Percentiles rank a stretch among this genome's conserved stretches.
Evolutionary conservation across 2,888 invertebrate genomes (phyloP).

Genomic region (Torymus aiolomorphi): DNA sequence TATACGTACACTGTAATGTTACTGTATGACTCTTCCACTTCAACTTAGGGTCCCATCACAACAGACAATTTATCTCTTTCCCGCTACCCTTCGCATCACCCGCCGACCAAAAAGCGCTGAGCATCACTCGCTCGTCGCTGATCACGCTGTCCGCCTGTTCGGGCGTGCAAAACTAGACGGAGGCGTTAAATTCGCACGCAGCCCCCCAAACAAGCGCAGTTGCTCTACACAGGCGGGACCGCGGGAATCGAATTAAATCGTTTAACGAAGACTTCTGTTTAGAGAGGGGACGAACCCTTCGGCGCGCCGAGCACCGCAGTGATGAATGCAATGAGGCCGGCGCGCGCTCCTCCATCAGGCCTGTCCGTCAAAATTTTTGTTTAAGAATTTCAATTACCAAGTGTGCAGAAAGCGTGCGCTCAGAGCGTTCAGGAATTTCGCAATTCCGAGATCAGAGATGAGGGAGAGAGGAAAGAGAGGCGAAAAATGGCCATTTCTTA

Average conservation of each 20-base stretch:
- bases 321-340: conserved; percentile 30
- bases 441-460: conserved; percentile 1
- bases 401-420: not conserved
- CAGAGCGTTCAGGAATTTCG: too few relatives aligned
- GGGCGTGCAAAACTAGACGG: conserved; percentile 3
- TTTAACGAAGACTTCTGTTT: conserved; percentile 73
- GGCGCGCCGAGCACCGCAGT: not conserved
- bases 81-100: too few relatives aligned
- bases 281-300: conserved; percentile 63
- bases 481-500: not conserved
- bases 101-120: not conserved
- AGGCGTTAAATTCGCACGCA: conserved; percentile 49
- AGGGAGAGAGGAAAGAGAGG: too few relatives aligned
- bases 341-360: conserved; percentile 40
- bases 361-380: conserved; percentile 52
- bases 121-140: not conserved
- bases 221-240: conserved; percentile 8
- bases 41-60: too few relatives aligned
- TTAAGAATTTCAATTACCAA: conserved; percentile 55
- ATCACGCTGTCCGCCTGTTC: not conserved
- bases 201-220: not conserved
- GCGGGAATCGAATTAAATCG: conserved; percentile 74
- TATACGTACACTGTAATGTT: too few relatives aligned
- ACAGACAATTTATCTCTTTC: too few relatives aligned
- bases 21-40: too few relatives aligned